A percentile compares a stretch with the other conserved stretches of the same genome.
These are phyloP conservation scores for Caenorhabditis sinica DNA, from an alignment of 2,888 invertebrate genomes.

Conservation along the genomic window DNA sequence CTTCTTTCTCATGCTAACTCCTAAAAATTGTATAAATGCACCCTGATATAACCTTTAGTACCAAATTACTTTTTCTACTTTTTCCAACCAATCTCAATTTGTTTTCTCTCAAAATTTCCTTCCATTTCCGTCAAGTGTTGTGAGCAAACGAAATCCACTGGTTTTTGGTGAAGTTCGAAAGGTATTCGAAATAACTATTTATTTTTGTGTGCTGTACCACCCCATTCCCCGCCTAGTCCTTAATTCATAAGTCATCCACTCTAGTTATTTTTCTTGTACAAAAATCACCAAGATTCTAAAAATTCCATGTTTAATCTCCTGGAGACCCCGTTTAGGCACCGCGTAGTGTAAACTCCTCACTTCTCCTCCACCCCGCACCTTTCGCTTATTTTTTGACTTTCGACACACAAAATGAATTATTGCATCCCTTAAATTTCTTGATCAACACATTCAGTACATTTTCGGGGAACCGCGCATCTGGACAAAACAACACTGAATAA, in stretches of 20 bases:
- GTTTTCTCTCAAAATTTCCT: constrained; percentile 13
- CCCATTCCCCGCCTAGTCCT: constrained; percentile 41
- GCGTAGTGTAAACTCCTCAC: constrained; percentile 20
- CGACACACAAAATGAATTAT: constrained; percentile 38
- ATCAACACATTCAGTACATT: constrained; percentile 1
- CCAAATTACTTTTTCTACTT: constrained; percentile 10
- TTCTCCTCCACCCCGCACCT: constrained; percentile 8
- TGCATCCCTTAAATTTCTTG: constrained; percentile 16
- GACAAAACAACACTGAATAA: constrained; percentile 45
- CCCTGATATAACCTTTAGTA: not conserved
- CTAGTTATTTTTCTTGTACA: constrained; percentile 28
- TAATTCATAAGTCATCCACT: constrained; percentile 8
- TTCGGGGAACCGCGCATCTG: not conserved
- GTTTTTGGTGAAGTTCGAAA: constrained; percentile 17
- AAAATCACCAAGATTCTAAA: constrained; percentile 5
- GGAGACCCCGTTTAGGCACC: constrained; percentile 39
- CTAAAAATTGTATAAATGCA: constrained; percentile 14
- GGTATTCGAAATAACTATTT: constrained; percentile 20
- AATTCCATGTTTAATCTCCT: not conserved
- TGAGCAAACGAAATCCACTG: constrained; percentile 32
- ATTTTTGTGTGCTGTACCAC: not conserved
- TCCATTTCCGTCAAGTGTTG: constrained; percentile 46
- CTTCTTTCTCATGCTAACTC: constrained; percentile 16
- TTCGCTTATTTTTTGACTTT: constrained; percentile 22
- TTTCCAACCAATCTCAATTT: constrained; percentile 47